Percentiles rank a stretch among this genome's conserved stretches.
Conservation (phyloP, 2,888 invertebrate genomes). For the Odontothrips loti region DNA sequence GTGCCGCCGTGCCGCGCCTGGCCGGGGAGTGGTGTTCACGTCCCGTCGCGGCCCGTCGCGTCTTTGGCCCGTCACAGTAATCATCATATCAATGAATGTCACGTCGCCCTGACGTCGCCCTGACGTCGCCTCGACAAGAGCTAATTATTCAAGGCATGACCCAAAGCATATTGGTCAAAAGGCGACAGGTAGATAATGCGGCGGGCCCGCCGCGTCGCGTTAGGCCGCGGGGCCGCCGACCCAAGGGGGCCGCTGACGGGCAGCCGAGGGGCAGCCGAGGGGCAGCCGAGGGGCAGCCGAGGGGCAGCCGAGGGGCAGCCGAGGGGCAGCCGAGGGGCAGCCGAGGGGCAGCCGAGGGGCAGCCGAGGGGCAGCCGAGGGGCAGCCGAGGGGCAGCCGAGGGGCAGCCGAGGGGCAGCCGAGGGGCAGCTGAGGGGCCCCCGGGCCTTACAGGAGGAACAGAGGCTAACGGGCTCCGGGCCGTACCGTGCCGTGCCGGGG, state of each 20-base stretch:
- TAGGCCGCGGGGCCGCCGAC: background rate
- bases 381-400: no score
- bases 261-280: no score
- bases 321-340: no score
- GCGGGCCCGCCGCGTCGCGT: background rate
- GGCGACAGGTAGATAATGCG: conserved; percentile 16
- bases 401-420: no score
- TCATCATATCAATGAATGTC: conserved; percentile 20
- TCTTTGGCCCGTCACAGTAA: background rate
- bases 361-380: no score
- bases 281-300: no score
- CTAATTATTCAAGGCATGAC: conserved; percentile 6
- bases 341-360: no score
- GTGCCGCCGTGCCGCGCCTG: background rate
- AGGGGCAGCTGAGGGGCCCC: no score
- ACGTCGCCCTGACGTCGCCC: background rate
- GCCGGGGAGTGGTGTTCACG: background rate
- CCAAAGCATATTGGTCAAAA: background rate
- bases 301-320: no score
- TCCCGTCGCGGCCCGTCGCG: background rate
- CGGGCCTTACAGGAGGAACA: no score
- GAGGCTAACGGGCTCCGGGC: background rate
- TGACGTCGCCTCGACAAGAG: background rate
- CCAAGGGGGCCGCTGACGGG: background rate
- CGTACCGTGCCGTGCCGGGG: background rate